These are phyloP conservation scores for Syrrhaptes paradoxus DNA, from an alignment of 2,113 vertebrate species.

Conservation along the genomic window DNA sequence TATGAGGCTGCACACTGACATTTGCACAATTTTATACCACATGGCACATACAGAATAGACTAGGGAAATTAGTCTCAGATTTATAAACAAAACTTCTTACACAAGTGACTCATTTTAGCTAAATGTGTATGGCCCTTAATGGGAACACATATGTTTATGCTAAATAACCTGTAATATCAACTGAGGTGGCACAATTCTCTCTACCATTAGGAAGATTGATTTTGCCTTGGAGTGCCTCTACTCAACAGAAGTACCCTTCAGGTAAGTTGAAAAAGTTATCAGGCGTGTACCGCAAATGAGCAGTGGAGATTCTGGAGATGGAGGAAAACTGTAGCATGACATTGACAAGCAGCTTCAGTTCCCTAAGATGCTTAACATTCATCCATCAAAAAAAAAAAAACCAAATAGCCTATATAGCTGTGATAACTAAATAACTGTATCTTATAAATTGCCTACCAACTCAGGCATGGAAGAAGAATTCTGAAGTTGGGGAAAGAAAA, in stretches of 20 bases:
- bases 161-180: conserved; percentile 68
- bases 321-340: background rate
- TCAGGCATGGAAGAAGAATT: background rate
- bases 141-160: conserved; percentile 69
- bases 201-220: conserved; percentile 65
- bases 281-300: conserved; percentile 51
- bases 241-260: conserved; percentile 62
- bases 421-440: background rate
- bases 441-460: background rate
- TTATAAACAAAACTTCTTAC: conserved; percentile 72
- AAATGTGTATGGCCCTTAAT: conserved; percentile 62
- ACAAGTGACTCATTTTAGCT: conserved; percentile 50
- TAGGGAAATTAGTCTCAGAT: conserved; percentile 72
- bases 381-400: background rate
- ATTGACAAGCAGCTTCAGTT: background rate
- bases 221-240: conserved; percentile 55
- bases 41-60: background rate
- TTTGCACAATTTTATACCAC: conserved; percentile 40
- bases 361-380: background rate
- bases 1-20: background rate
- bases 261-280: conserved; percentile 65
- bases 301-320: conserved; percentile 9
- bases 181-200: conserved; percentile 47
- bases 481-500: background rate
- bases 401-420: background rate